Evolutionary conservation across 1,140 invertebrate genomes (phyloP).

Genomic region (Magallana ariakensis): DNA sequence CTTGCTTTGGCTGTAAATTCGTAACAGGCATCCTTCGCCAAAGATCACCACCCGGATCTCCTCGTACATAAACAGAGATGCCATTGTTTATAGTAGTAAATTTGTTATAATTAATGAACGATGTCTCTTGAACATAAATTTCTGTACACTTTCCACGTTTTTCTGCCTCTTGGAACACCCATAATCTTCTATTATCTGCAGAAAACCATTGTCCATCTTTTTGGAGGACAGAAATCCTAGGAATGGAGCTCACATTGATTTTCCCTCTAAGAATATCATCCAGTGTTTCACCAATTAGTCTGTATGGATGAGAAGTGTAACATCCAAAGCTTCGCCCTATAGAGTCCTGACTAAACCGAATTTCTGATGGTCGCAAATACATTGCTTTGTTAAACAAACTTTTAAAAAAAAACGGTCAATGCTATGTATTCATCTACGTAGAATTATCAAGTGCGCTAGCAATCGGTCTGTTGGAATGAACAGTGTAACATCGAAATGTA

Average conservation of each 20-base stretch:
- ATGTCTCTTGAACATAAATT: conserved; percentile 34
- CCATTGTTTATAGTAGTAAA: conserved; percentile 45
- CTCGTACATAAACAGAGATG: not conserved
- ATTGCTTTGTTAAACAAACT: not conserved
- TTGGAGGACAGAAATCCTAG: conserved; percentile 23
- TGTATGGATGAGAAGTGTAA: not conserved
- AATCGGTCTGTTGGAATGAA: too few relatives aligned
- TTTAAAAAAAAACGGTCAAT: too few relatives aligned
- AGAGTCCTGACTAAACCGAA: conserved; percentile 51
- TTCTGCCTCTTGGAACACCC: conserved; percentile 51
- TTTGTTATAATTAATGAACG: conserved; percentile 43
- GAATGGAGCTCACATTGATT: conserved; percentile 35
- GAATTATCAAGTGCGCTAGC: too few relatives aligned
- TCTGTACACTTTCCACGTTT: conserved; percentile 41
- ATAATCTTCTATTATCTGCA: conserved; percentile 53
- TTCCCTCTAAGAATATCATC: conserved; percentile 40
- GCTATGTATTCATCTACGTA: too few relatives aligned
- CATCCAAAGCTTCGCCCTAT: conserved; percentile 34
- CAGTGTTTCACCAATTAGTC: conserved; percentile 36
- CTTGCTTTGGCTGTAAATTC: not conserved
- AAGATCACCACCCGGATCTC: conserved; percentile 11
- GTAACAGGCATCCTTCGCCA: not conserved
- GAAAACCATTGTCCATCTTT: conserved; percentile 48
- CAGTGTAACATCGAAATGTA: too few relatives aligned
- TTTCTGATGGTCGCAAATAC: conserved; percentile 50